These are phyloP conservation scores for Urocynchramus pylzowi DNA, from an alignment of 2,113 vertebrate genomes.

Conservation along the genomic window DNA sequence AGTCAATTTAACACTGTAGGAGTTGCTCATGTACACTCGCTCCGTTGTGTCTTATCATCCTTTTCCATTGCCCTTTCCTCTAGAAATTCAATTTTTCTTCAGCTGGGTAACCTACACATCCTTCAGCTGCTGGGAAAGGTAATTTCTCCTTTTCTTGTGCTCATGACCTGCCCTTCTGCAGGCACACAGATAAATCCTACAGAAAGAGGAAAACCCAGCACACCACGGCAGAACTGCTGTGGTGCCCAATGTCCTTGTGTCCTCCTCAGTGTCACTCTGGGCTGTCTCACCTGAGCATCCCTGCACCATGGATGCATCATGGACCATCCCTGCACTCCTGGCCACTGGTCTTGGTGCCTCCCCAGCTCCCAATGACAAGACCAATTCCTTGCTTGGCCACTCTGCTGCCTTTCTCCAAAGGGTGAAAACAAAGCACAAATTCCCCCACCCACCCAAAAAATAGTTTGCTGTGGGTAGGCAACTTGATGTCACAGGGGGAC, in stretches of 20 bases:
- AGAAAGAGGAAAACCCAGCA: not conserved
- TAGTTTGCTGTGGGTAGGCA: not conserved
- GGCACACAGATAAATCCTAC: not conserved
- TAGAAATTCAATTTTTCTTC: not conserved
- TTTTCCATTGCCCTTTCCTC: not conserved
- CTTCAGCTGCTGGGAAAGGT: not conserved
- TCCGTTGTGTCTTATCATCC: not conserved
- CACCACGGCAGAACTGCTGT: not conserved
- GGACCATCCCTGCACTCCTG: no score
- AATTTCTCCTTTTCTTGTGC: not conserved
- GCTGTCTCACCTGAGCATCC: not conserved
- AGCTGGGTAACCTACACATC: not conserved
- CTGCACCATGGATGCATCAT: rapidly evolving
- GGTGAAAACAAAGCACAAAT: not conserved
- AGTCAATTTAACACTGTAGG: not conserved
- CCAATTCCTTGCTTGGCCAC: not conserved
- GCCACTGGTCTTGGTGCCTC: not conserved
- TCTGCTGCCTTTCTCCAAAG: not conserved
- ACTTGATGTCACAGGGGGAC: not conserved
- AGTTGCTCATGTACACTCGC: rapidly evolving
- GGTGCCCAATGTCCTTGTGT: not conserved
- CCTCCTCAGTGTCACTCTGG: not conserved
- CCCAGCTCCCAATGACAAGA: not conserved
- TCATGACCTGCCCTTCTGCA: not conserved
- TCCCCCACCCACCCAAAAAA: not conserved